Evolutionary conservation across 2,888 invertebrate species (phyloP).

Genomic region (Cheilosia vernalis): DNA sequence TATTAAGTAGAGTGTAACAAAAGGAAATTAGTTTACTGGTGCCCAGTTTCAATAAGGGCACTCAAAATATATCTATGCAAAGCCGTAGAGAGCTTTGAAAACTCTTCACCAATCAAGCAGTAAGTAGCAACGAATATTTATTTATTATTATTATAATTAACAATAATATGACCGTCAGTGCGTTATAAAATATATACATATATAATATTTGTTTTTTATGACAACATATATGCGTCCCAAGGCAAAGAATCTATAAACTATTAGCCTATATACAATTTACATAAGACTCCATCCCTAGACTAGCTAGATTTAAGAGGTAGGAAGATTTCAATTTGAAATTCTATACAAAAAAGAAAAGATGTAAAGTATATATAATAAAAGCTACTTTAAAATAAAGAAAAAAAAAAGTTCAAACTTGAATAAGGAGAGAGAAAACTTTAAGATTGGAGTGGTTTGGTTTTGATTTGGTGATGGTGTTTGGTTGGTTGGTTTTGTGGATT

Average conservation of each 20-base stretch:
- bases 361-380: slow-evolving; percentile 28
- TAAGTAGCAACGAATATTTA: background rate
- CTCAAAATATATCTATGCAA: background rate
- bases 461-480: slow-evolving; percentile 62
- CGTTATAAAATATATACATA: slow-evolving; percentile 3
- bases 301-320: background rate
- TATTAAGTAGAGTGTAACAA: too few species aligned
- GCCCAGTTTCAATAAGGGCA: background rate
- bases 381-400: slow-evolving; percentile 53
- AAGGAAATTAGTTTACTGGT: too few species aligned
- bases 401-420: slow-evolving; percentile 22
- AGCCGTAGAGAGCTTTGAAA: background rate
- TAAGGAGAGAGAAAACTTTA: slow-evolving; percentile 32
- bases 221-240: background rate
- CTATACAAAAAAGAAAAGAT: slow-evolving; percentile 33
- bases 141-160: background rate
- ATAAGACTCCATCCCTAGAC: slow-evolving; percentile 12
- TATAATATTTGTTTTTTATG: background rate
- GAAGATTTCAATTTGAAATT: slow-evolving; percentile 24
- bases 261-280: slow-evolving; percentile 6
- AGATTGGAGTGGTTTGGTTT: slow-evolving; percentile 46
- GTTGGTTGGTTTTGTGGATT: slow-evolving; percentile 57
- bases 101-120: background rate
- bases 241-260: slow-evolving; percentile 3
- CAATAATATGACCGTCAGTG: background rate